A percentile compares a stretch with the other conserved stretches of the same genome.
These are phyloP conservation scores for Epinotia brunnichana DNA, from an alignment of 2,888 invertebrate genomes.

Conservation along the genomic window DNA sequence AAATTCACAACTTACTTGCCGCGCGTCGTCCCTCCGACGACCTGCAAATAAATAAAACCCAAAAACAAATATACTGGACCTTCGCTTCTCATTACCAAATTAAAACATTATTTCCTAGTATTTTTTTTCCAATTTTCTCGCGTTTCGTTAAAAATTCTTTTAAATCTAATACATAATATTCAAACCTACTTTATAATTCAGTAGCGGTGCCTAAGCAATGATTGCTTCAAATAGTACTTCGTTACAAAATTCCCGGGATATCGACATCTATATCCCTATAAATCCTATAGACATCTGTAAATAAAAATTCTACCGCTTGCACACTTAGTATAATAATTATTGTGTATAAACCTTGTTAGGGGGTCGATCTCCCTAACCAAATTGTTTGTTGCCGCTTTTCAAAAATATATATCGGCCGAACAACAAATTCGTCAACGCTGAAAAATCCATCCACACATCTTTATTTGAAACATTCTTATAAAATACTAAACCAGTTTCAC, in stretches of 20 bases:
- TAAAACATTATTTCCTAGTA: constrained; percentile 43
- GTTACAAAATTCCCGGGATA: constrained; percentile 36
- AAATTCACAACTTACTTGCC: constrained; percentile 45
- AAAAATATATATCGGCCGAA: constrained; percentile 37
- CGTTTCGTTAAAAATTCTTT: constrained; percentile 48
- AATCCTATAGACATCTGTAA: constrained; percentile 25
- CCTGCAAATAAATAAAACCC: constrained; percentile 45
- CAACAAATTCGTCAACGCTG: constrained; percentile 14
- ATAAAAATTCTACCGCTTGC: constrained; percentile 22
- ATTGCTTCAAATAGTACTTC: constrained; percentile 15
- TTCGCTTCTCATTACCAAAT: constrained; percentile 47
- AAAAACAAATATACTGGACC: constrained; percentile 47
- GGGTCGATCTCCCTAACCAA: constrained; percentile 5
- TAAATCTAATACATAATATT: constrained; percentile 43
- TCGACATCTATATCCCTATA: constrained; percentile 1
- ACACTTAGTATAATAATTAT: constrained; percentile 23
- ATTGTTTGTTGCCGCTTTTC: constrained; percentile 26
- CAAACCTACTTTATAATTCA: constrained; percentile 38
- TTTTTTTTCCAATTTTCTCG: constrained; percentile 47
- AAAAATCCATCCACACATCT: constrained; percentile 7
- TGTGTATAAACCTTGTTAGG: constrained; percentile 23
- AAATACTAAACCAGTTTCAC: constrained; percentile 13
- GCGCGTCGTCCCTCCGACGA: constrained; percentile 35
- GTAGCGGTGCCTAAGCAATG: constrained; percentile 25
- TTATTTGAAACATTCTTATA: background rate